These are phyloP conservation scores for Upupa epops DNA, from an alignment of 2,113 vertebrate genomes.

Conservation along the genomic window DNA sequence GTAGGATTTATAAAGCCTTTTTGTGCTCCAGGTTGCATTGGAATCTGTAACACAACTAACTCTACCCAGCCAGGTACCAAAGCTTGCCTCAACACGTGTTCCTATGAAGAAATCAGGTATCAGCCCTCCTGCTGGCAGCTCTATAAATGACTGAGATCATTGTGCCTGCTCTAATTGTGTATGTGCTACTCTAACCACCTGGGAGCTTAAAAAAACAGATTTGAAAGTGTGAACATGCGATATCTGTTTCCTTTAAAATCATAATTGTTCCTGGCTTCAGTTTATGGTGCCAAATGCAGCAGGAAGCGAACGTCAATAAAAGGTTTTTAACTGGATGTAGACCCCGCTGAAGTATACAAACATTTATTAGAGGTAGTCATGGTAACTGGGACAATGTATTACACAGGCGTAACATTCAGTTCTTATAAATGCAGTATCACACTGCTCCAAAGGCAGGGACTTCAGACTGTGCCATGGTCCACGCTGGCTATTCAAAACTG, in stretches of 20 bases:
- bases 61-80: rapidly evolving
- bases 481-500: background rate
- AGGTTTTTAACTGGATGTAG: constrained; percentile 45
- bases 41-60: background rate
- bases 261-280: constrained; percentile 27
- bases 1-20: background rate
- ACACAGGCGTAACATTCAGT: constrained; percentile 7
- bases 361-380: constrained; percentile 60
- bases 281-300: constrained; percentile 51
- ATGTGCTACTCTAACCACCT: constrained; percentile 13
- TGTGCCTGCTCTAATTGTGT: background rate
- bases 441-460: background rate
- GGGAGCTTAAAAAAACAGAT: constrained; percentile 12
- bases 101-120: background rate
- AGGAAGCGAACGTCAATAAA: constrained; percentile 38
- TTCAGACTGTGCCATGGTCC: background rate
- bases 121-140: background rate
- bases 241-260: constrained; percentile 57
- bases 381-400: constrained; percentile 63
- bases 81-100: background rate
- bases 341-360: constrained; percentile 29
- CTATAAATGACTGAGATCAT: background rate
- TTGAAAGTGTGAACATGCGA: constrained; percentile 44
- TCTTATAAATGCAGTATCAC: background rate
- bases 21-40: background rate